These are phyloP conservation scores for Eledone cirrhosa DNA, from an alignment of 2,888 invertebrate genomes.

Conservation along the genomic window DNA sequence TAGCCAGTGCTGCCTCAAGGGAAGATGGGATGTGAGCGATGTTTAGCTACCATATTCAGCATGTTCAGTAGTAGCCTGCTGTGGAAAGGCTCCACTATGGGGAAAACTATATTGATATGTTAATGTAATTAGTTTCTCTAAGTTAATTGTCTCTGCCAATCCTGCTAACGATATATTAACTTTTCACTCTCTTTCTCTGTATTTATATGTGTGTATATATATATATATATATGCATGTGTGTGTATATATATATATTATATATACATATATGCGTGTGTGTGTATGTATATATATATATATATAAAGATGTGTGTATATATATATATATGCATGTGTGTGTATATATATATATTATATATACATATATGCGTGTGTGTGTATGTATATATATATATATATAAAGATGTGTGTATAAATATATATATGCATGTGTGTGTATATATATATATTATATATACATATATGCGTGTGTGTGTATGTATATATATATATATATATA, in stretches of 20 bases:
- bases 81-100: no score
- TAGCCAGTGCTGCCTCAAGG: no score
- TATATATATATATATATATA: neutral
- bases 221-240: neutral
- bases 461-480: neutral
- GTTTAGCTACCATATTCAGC: no score
- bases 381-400: neutral
- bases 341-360: neutral
- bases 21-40: no score
- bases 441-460: neutral
- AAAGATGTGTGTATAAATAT: no score
- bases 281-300: neutral
- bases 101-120: no score
- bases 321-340: neutral
- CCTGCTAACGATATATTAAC: no score
- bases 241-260: neutral
- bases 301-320: no score
- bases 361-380: neutral
- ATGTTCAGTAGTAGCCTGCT: no score
- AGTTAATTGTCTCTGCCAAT: neutral
- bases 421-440: neutral
- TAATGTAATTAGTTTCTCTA: neutral
- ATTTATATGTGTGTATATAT: neutral
- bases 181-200: neutral
- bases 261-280: neutral